Conservation (phyloP, 1,140 invertebrate species). For the Mamestra configurata region DNA sequence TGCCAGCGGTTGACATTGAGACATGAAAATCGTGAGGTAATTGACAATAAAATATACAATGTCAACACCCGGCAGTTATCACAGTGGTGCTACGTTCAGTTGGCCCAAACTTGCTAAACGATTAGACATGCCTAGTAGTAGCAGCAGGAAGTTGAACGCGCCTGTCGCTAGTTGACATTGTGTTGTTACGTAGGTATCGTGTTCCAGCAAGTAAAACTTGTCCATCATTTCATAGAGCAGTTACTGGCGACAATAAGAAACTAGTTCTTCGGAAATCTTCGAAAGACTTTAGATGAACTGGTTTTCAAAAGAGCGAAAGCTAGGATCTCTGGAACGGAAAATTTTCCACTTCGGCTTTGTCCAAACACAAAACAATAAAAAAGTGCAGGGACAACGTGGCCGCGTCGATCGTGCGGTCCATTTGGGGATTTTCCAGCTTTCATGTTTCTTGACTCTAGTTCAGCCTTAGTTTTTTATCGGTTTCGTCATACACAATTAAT, state of each 20-base stretch:
- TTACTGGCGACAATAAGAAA: neutral
- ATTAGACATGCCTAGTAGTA: constrained; percentile 50
- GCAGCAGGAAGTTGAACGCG: constrained; percentile 34
- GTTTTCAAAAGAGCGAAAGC: too few species aligned
- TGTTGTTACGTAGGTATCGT: neutral
- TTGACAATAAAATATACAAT: constrained; percentile 61
- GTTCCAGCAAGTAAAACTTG: neutral
- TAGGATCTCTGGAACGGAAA: neutral
- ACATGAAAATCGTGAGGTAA: constrained; percentile 69
- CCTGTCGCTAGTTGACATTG: neutral
- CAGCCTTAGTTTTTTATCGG: constrained; percentile 18
- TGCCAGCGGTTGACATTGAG: constrained; percentile 63
- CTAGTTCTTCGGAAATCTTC: neutral
- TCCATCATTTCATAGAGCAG: neutral
- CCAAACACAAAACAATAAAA: neutral
- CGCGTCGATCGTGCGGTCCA: neutral
- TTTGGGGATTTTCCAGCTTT: constrained; percentile 36
- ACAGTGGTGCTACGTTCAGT: constrained; percentile 47
- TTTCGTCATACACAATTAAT: constrained; percentile 32
- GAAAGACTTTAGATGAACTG: too few species aligned
- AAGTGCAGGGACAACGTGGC: constrained; percentile 20
- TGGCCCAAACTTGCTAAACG: constrained; percentile 61
- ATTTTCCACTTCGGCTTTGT: neutral
- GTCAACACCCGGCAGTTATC: constrained; percentile 59
- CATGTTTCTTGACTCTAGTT: constrained; percentile 4